These are phyloP conservation scores for Triplophysa bombifrons DNA, from an alignment of 2,797 vertebrate genomes.

Conservation along the genomic window DNA sequence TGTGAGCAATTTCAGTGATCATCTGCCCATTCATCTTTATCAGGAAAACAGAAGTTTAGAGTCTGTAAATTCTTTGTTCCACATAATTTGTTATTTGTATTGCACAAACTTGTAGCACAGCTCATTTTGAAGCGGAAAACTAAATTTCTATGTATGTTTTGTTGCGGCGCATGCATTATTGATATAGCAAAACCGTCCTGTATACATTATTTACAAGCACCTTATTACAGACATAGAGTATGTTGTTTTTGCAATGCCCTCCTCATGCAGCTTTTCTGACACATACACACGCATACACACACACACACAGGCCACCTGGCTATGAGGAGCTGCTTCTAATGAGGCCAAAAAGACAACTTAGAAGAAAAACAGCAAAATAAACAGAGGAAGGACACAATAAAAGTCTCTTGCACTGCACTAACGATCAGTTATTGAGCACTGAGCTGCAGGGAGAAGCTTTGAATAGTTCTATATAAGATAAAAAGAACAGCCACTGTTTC, in stretches of 20 bases:
- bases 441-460: not conserved
- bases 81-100: constrained; percentile 11
- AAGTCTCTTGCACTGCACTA: constrained; percentile 1
- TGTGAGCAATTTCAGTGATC: not conserved
- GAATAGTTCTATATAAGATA: not conserved
- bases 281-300: not conserved
- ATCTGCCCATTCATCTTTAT: constrained; percentile 6
- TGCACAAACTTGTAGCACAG: constrained; percentile 12
- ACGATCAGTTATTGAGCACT: not conserved
- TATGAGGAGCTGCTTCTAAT: constrained; percentile 27
- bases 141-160: constrained; percentile 13
- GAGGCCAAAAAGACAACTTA: constrained; percentile 18
- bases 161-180: constrained; percentile 65
- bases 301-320: constrained; percentile 6
- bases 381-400: not conserved
- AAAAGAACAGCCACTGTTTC: not conserved
- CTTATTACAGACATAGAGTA: constrained; percentile 53
- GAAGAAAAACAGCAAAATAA: constrained; percentile 6
- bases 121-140: constrained; percentile 22
- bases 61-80: not conserved
- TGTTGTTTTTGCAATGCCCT: constrained; percentile 38
- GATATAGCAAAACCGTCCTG: constrained; percentile 60
- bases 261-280: constrained; percentile 14
- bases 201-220: constrained; percentile 68
- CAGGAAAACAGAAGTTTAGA: not conserved